Base-by-base conservation (phyloP, 2,113 vertebrate genomes). In the Chitala chitala region DNA sequence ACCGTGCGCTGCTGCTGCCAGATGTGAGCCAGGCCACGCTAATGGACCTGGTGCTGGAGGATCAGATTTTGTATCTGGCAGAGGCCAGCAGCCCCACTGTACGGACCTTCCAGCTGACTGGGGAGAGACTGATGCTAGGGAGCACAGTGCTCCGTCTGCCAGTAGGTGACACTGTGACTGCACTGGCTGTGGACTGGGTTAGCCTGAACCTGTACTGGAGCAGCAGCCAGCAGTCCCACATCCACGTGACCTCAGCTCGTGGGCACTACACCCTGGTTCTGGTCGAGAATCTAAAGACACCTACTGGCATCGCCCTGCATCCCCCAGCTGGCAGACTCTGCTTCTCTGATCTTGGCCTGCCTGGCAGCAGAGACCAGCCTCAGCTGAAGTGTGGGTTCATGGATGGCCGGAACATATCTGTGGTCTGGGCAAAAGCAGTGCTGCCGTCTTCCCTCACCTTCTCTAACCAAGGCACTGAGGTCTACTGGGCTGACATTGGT, bases 401-500 rank as follows among this genome's bases (percentile, higher is more conserved):
- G 95, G 92, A 98, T 0, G 94, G 95, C 3, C 86, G 76, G 0
- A 66, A 80, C 24, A 89, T 85, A 73, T 88, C 75, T 5, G 63
- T 70, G 0, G 61, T 96, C 29, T 96, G 94, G 95, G 88, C 22
- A 73, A 91, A 83, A 74, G 80, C 87, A 0, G 80, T 68, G 42
- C 29, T 82, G 17, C 93, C 94, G 0, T 75, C 77, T 4, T 92
- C 93, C 4, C 77, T 98, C 3, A 8, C 88, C 2, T 94, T 96
- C 5, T 85, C 84, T 0, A 80, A 77, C 58, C 72, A 84, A 0
- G 92, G 92, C 22, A 88, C 83, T 4, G 74, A 71, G 63, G 80
- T 98, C 54, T 98, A 93, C 82, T 98, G 95, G 95, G 94, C 93
- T 54, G 94, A 98, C 50, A 72, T 72, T 0, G 89, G 95, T 94